Percentiles rank a stretch among this genome's conserved stretches.
phyloP scores from a whole-genome alignment of 2,113 vertebrate genomes.

The Apaloderma vittatum region DNA sequence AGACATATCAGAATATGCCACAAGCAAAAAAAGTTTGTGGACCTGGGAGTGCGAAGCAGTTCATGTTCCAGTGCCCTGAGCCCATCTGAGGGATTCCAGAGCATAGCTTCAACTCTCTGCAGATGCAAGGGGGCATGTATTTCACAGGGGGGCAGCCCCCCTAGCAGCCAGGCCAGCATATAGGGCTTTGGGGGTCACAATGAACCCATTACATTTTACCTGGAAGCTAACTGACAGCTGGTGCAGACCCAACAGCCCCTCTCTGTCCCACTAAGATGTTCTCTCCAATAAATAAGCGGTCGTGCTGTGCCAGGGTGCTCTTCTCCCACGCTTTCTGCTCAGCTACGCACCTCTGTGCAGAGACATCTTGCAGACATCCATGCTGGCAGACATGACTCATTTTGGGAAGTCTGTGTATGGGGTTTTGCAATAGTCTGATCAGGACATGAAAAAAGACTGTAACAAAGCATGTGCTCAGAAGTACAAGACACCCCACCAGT shows the following conservation, averaged over 20 bases:
- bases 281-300: neutral
- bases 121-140: accelerated
- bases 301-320: neutral
- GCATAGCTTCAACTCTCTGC: neutral
- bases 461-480: neutral
- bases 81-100: neutral
- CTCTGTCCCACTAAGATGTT: neutral
- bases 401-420: neutral
- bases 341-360: neutral
- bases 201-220: neutral
- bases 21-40: neutral
- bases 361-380: constrained; percentile 3
- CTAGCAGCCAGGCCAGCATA: neutral
- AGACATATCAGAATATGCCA: neutral
- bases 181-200: neutral
- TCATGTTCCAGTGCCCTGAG: accelerated
- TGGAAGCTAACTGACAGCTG: neutral
- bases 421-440: constrained; percentile 48
- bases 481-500: neutral
- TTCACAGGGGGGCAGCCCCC: neutral
- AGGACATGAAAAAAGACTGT: neutral
- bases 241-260: neutral
- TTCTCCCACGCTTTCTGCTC: neutral
- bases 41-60: accelerated
- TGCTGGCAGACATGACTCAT: constrained; percentile 19